Percentiles rank a stretch among this genome's conserved stretches.
phyloP scores from a whole-genome alignment of 2,888 invertebrate genomes.

The Enchytraeus crypticus region DNA sequence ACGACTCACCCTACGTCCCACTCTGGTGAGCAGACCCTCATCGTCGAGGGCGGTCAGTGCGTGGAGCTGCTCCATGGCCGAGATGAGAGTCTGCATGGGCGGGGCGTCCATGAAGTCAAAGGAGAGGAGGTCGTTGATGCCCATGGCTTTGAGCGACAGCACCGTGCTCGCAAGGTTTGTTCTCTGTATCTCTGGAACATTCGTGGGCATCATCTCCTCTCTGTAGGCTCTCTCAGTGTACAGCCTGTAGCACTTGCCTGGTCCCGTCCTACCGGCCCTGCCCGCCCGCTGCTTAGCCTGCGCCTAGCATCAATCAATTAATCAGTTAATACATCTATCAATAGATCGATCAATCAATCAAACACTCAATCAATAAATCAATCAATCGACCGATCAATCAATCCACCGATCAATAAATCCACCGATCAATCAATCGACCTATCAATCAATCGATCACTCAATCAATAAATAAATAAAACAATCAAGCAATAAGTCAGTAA shows the following conservation, averaged over 20 bases:
- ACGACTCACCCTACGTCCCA: slow-evolving; percentile 53
- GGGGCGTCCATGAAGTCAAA: slow-evolving; percentile 99
- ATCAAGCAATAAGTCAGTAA: too few species aligned
- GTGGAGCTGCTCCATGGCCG: slow-evolving; percentile 93
- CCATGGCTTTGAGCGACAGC: slow-evolving; percentile 95
- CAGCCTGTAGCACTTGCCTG: slow-evolving; percentile 90
- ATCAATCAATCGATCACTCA: too few species aligned
- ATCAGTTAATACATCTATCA: too few species aligned
- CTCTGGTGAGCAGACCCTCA: slow-evolving; percentile 53
- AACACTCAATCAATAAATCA: too few species aligned
- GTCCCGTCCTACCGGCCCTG: slow-evolving; percentile 91
- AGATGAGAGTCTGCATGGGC: slow-evolving; percentile 90
- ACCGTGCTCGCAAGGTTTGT: slow-evolving; percentile 94
- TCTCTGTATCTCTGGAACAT: slow-evolving; percentile 93
- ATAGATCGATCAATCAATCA: too few species aligned
- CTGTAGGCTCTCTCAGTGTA: slow-evolving; percentile 96
- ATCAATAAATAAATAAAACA: too few species aligned
- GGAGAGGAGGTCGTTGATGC: slow-evolving; percentile 91
- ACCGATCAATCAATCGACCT: too few species aligned
- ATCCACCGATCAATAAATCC: too few species aligned
- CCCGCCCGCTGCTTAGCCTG: slow-evolving; percentile 96
- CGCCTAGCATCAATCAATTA: too few species aligned
- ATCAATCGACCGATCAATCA: too few species aligned
- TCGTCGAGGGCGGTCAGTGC: slow-evolving; percentile 93
- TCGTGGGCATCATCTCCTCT: slow-evolving; percentile 79